phyloP scores from a whole-genome alignment of 2,888 invertebrate genomes.

The Caenorhabditis plicata region DNA sequence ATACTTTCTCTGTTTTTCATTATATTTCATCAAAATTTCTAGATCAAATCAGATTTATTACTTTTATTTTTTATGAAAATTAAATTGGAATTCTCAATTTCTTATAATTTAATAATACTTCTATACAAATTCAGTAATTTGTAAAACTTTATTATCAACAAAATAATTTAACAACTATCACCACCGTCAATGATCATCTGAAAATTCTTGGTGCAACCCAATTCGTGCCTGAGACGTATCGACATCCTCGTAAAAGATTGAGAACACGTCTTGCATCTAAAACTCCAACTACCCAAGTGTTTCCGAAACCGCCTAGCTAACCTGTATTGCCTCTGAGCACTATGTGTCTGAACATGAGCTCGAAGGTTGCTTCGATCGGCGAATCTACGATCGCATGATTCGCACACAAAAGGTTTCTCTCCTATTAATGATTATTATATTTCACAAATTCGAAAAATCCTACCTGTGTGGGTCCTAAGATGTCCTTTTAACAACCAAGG shows the following conservation, averaged over 20 bases:
- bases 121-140: too few species aligned
- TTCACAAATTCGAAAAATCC: too few species aligned
- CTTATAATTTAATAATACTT: too few species aligned
- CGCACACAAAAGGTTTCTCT: constrained; percentile 46
- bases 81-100: too few species aligned
- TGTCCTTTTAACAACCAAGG: constrained; percentile 53
- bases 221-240: constrained; percentile 34
- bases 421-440: constrained; percentile 23
- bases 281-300: constrained; percentile 1
- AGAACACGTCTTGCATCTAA: constrained; percentile 29
- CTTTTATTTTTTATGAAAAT: too few species aligned
- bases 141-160: too few species aligned
- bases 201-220: constrained; percentile 8
- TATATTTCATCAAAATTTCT: too few species aligned
- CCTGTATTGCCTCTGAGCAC: constrained; percentile 31
- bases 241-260: constrained; percentile 39
- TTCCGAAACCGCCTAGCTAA: not conserved
- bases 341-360: constrained; percentile 49
- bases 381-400: constrained; percentile 40
- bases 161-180: too few species aligned
- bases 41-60: too few species aligned
- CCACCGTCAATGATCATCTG: too few species aligned
- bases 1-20: too few species aligned
- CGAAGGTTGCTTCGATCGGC: constrained; percentile 48
- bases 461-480: constrained; percentile 46